A percentile compares a stretch with the other conserved stretches of the same genome.
Conservation (phyloP, 2,888 invertebrate species). For the Psylliodes chrysocephalus region DNA sequence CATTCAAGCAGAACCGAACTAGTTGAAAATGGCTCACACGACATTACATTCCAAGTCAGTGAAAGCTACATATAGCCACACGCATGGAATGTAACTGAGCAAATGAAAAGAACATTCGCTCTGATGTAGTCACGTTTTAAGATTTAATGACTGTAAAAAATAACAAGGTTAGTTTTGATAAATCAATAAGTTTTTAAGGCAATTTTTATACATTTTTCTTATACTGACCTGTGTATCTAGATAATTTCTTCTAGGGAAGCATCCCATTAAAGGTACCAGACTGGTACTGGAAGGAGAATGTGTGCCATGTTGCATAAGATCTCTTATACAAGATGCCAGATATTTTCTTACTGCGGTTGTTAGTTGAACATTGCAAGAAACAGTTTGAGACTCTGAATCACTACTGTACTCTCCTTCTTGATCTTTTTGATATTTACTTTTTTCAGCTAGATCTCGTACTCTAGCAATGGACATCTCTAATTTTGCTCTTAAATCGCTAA, state of each 20-base stretch:
- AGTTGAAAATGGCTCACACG: too few species aligned
- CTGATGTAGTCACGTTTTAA: too few species aligned
- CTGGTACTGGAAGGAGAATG: constrained; percentile 70
- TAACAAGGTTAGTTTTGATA: too few species aligned
- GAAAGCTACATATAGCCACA: too few species aligned
- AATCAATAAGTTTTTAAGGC: too few species aligned
- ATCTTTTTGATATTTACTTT: constrained; percentile 61
- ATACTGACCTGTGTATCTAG: constrained; percentile 63
- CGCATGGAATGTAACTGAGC: too few species aligned
- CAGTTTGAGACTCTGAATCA: constrained; percentile 69
- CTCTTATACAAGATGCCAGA: constrained; percentile 88
- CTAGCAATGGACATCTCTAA: constrained; percentile 88
- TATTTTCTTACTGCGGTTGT: constrained; percentile 92
- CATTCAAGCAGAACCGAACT: too few species aligned
- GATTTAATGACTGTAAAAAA: too few species aligned
- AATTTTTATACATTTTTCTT: too few species aligned
- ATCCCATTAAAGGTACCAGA: constrained; percentile 88
- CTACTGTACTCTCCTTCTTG: constrained; percentile 70
- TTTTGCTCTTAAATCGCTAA: constrained; percentile 87
- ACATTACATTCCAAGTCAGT: too few species aligned
- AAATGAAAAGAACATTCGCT: too few species aligned
- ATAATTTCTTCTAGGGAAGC: constrained; percentile 75
- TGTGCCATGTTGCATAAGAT: constrained; percentile 92
- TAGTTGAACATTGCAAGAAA: constrained; percentile 78
- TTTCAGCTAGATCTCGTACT: constrained; percentile 71